Base-by-base conservation (phyloP, 2,888 invertebrate genomes). In the Hypercompe scribonia region DNA sequence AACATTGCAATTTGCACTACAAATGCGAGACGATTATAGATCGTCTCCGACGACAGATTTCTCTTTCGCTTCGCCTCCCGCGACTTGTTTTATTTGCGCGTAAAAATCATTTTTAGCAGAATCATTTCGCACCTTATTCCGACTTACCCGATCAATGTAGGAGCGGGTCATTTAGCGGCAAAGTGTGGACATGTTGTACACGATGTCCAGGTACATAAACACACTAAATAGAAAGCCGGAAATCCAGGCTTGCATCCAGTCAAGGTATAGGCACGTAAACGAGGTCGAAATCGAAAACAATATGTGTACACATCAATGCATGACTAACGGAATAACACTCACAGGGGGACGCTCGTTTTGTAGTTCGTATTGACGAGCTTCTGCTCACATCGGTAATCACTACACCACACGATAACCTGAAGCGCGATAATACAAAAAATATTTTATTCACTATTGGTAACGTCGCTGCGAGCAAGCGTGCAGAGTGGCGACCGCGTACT, bases 131-230 rank as follows among this genome's bases (percentile, higher is more conserved):
- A 72, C 67, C 71, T 31, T 74, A 79, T 64, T 66, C 68, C 70
- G 80, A 93, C 95, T 94, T 91, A 95, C 94, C 92, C 93, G 93
- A 94, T 94, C 93, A 92, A 93, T 93, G 94, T 90, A 90, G 87
- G 90, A 90, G 91, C 88, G 88, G 91, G 15, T 91, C 92, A 92
- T 88, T 88, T 84, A 88, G 85, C 85, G 84, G 88, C 88, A 91
- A 88, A 86, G 88, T 87, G 87, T 88, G 86, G 86, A 86, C 84
- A 88, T 92, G 93, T 94, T 91, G 92, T n/a, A 92, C 91, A 90
- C 88, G 83, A 84, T 83, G 84, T 85, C 84, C 85, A 86, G 82
- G 85, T 85, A 81, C 86, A 88, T 85, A 86, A 83, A 81, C 84
- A 82, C 86, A 87, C 84, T 87, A 87, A 88, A 83, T 90, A 90